Conservation (phyloP, 2,113 vertebrate genomes). For the Vanacampus margaritifer region DNA sequence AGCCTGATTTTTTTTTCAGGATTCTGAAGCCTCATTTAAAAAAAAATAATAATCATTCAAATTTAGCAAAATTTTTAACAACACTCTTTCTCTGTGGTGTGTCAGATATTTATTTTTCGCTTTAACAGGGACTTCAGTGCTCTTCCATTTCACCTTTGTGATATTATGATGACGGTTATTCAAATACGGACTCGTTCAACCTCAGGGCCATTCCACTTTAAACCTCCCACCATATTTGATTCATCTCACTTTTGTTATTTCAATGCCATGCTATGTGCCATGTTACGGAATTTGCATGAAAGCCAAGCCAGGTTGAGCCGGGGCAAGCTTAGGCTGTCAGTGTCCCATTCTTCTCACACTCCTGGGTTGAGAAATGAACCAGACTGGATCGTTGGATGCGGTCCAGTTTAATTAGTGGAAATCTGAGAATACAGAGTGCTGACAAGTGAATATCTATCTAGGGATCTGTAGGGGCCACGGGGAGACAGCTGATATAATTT, state of each 20-base stretch:
- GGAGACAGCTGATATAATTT: constrained; percentile 64
- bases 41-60: too few relatives aligned
- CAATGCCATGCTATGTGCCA: background rate
- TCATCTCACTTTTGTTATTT: background rate
- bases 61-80: too few relatives aligned
- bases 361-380: constrained; percentile 45
- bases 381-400: constrained; percentile 52
- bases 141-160: too few relatives aligned
- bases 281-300: background rate
- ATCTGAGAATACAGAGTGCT: constrained; percentile 45
- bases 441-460: constrained; percentile 42
- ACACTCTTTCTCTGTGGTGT: too few relatives aligned
- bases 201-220: background rate
- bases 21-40: too few relatives aligned
- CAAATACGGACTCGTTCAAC: too few relatives aligned
- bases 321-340: constrained; percentile 29
- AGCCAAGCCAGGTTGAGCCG: background rate
- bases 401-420: constrained; percentile 71
- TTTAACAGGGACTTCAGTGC: too few relatives aligned
- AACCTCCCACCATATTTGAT: background rate
- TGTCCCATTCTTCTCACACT: constrained; percentile 35
- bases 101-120: too few relatives aligned
- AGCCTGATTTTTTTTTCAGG: too few relatives aligned
- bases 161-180: too few relatives aligned
- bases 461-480: constrained; percentile 37